Base-by-base conservation (phyloP, 2,797 vertebrate species). In the Discoglossus pictus region DNA sequence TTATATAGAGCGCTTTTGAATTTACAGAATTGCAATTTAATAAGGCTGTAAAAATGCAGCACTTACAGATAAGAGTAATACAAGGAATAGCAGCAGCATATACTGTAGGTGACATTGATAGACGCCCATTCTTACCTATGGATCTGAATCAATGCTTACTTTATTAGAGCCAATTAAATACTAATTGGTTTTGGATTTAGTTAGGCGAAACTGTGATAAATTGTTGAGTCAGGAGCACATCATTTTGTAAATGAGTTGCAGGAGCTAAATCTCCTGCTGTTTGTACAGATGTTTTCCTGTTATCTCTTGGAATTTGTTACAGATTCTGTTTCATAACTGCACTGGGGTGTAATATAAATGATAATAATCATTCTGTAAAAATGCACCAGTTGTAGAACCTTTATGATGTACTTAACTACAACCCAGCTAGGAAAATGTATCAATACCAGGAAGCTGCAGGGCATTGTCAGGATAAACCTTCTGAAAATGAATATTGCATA, bases 171-270 rank as follows among this genome's bases (percentile, higher is more conserved):
- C 79, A 83, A 85, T 87, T 87, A 88, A 82, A 74, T 71, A 61
- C 81, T 86, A 87, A 88, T 88, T 85, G 84, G 75, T 83, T 78
- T 75, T 83, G 80, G 78, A 84, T 83, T 79, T 61, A 61, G 68
- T 34, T 67, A 65, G 79, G 40, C 65, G 63, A 65, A 63, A 55
- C 38, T 73, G 72, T 80, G 74, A 81, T 81, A 61, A 74, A 83
- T 75, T 73, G 65, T 68, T 70, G 61, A 68, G 79, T 71, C 60
- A 54, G 61, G 75, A 56, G 51, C 55, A 80, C 75, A 73, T 73
- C n/a, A 77, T 68, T 79, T 68, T 60, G 64, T 59, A 75, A 61
- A 53, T 61, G 15, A 52, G 23, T 68, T 43, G 20, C 43, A 75
- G 54, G 67, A 75, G 70, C 36, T 65, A 62, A 74, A 61, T 55